Evolutionary conservation across 2,888 invertebrate species (phyloP), one percentile per base, ranked within the genome.

Genomic region (Eulithis testata): DNA sequence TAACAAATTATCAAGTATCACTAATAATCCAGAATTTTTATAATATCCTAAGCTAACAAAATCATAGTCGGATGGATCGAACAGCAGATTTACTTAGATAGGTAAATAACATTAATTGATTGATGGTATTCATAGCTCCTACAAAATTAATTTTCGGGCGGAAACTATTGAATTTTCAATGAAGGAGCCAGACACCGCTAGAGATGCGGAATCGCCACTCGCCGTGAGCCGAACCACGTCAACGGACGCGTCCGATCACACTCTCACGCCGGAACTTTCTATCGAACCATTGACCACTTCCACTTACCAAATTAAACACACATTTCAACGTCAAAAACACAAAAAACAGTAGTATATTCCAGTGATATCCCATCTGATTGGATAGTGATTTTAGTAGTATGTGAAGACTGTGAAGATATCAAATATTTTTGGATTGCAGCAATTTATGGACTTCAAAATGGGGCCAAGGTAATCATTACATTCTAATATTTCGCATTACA

Each of bases 181-280:
- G 69, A 51, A 65, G 65, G 65, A 66, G 73, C 66, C 72, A 50
- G 40, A 51, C 53, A 60, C 55, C 36, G 60, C 49, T 62, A 63
- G 63, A 70, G 64, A 64, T 60, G 80, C 76, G 78, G 70, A 78
- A 76, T 75, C 76, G 77, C 76, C 91, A 90, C 85, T 90, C 85
- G 80, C 81, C 78, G 76, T 75, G 77, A 83, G 83, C 78, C 83
- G 65, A 73, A 83, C 85, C 87, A 81, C 84, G 86, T 81, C 79
- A 78, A 70, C 86, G 89, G 88, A 90, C 91, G 90, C 88, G 83
- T 83, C 74, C 81, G 77, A 87, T 79, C 87, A 85, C 86, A 89
- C 87, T 88, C 78, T 75, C 64, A 73, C 84, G 52, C 52, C 52
- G 82, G 84, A 83, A 85, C 81, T 91, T 91, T 91, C 91, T 90